Evolutionary conservation across 2,113 vertebrate genomes (phyloP).

Genomic region (Zosterops japonicus): DNA sequence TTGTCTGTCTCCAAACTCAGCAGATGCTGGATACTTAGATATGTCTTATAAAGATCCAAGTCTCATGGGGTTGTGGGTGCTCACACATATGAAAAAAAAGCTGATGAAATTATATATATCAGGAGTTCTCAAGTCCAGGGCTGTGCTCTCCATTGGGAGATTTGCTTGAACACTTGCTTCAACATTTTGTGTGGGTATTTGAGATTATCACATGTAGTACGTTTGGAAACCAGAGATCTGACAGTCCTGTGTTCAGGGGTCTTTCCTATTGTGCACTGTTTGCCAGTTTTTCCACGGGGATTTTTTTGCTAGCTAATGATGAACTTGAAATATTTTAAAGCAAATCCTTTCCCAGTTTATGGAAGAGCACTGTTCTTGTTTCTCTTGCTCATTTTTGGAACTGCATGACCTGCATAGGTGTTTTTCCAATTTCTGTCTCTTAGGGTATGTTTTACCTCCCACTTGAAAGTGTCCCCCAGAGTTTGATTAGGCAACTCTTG

Average conservation of each 20-base stretch:
- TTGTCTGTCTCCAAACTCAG: neutral
- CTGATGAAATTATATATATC: neutral
- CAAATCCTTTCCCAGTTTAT: neutral
- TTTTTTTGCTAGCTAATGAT: neutral
- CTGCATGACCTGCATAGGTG: neutral
- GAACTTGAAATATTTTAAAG: neutral
- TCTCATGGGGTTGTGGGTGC: neutral
- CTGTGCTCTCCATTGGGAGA: neutral
- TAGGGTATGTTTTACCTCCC: neutral
- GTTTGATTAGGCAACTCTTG: neutral
- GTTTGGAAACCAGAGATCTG: neutral
- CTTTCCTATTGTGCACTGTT: neutral
- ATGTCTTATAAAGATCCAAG: neutral
- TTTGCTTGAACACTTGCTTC: neutral
- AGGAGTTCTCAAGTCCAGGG: neutral
- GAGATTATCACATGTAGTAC: neutral
- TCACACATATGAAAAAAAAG: neutral
- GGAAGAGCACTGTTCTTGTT: neutral
- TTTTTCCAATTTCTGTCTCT: neutral
- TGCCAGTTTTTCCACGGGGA: neutral
- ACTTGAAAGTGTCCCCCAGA: neutral
- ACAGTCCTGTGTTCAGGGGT: neutral
- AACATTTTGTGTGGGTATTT: neutral
- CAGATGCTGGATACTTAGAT: neutral
- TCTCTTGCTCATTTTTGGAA: neutral